Conservation (phyloP, 1,140 invertebrate species). For the Paramacrobiotus metropolitanus region DNA sequence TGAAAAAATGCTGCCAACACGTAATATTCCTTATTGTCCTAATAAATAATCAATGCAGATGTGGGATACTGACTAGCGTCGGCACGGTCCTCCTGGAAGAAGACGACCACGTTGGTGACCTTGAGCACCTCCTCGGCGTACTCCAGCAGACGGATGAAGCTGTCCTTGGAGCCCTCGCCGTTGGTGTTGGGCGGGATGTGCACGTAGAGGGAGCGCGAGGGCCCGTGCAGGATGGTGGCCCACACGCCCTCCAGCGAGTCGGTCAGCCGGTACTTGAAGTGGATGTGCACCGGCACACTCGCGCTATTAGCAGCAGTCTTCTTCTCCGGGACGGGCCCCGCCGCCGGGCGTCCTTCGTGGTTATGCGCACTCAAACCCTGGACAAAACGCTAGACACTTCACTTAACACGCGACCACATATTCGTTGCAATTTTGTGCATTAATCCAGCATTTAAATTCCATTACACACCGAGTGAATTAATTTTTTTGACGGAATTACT, state of each 20-base stretch:
- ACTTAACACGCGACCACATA: neutral
- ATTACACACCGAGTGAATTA: neutral
- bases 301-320: neutral
- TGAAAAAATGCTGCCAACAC: no score
- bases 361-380: neutral
- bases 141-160: constrained; percentile 68
- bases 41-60: no score
- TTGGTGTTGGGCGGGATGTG: constrained; percentile 2
- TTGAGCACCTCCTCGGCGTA: constrained; percentile 77
- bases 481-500: no score
- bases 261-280: neutral
- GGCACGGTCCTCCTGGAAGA: constrained; percentile 51
- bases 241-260: neutral
- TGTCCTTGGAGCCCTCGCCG: constrained; percentile 10
- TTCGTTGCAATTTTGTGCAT: no score
- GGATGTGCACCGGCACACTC: neutral
- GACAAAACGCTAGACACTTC: neutral
- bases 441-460: neutral
- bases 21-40: no score
- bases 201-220: neutral
- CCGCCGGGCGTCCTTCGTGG: neutral
- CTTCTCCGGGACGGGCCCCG: neutral
- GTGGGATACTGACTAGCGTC: constrained; percentile 42
- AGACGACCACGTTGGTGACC: constrained; percentile 52
- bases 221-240: neutral